These are phyloP conservation scores for Simalia tracyae DNA, from an alignment of 2,797 vertebrate genomes.

Conservation along the genomic window DNA sequence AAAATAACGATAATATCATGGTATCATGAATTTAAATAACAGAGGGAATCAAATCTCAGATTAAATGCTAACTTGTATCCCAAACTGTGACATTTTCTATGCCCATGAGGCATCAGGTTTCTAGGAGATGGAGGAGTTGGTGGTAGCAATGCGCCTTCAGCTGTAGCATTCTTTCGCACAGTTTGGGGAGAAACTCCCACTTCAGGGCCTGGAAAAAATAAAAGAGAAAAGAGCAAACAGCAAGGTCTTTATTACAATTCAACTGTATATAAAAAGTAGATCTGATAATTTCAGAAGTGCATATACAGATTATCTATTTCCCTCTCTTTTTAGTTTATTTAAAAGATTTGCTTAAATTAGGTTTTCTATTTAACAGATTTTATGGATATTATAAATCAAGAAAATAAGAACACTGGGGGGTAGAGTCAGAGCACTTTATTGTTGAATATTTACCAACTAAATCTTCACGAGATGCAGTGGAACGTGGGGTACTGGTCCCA, in stretches of 20 bases:
- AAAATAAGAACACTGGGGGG: background rate
- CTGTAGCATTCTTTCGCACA: slow-evolving; percentile 79
- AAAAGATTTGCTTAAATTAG: background rate
- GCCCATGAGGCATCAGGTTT: slow-evolving; percentile 90
- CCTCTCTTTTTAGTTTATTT: background rate
- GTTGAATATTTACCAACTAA: slow-evolving; percentile 81
- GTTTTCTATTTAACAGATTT: background rate
- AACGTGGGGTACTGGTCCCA: slow-evolving; percentile 91
- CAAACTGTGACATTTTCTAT: slow-evolving; percentile 97
- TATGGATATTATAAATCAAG: background rate
- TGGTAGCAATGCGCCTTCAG: slow-evolving; percentile 82
- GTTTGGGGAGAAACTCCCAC: slow-evolving; percentile 88
- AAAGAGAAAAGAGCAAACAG: background rate
- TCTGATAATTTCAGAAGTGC: background rate
- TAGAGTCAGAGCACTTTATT: background rate
- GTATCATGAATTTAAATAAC: background rate
- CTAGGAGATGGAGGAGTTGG: slow-evolving; percentile 92
- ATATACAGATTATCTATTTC: background rate
- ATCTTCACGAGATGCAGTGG: slow-evolving; percentile 92
- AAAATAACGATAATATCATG: background rate
- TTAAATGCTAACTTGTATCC: slow-evolving; percentile 91
- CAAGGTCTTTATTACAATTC: background rate
- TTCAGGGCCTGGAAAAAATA: slow-evolving; percentile 81
- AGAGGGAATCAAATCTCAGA: slow-evolving; percentile 12
- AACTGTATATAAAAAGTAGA: background rate